phyloP scores from a whole-genome alignment of 2,888 invertebrate genomes.

The Leptarthrus brevirostris region DNA sequence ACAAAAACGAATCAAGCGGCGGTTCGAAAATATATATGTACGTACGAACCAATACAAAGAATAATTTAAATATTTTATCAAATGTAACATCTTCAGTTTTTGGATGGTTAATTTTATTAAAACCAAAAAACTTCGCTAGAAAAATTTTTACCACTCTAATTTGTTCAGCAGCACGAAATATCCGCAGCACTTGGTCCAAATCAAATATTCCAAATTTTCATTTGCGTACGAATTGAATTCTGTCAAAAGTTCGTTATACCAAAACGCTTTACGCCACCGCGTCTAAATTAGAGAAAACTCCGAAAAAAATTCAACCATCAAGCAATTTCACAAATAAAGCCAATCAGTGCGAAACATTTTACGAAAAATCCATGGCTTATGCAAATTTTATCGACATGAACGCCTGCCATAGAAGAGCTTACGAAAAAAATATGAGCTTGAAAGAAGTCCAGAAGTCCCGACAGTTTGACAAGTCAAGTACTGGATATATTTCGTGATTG shows the following conservation, averaged over 20 bases:
- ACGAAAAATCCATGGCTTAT: conserved; percentile 11
- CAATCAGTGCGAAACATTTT: background rate
- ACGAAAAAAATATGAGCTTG: background rate
- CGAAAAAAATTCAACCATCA: conserved; percentile 2
- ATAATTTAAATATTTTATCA: no score
- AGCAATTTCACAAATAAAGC: conserved; percentile 12
- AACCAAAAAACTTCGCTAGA: no score
- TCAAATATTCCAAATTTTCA: background rate
- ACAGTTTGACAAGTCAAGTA: conserved; percentile 16
- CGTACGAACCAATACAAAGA: no score
- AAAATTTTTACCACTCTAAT: no score
- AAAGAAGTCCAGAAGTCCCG: background rate
- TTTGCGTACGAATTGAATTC: background rate
- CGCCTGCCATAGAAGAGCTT: conserved; percentile 14
- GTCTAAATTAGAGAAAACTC: conserved; percentile 6
- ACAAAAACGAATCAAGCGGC: no score
- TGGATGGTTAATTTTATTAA: no score
- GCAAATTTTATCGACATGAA: conserved; percentile 17
- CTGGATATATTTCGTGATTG: conserved; percentile 38
- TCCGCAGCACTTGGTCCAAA: no score
- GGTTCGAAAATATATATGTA: no score
- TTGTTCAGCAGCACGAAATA: no score
- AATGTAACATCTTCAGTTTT: no score
- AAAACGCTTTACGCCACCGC: background rate
- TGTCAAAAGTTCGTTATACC: background rate